phyloP scores from a whole-genome alignment of 1,140 invertebrate genomes.

The Bilobella aurantiaca region DNA sequence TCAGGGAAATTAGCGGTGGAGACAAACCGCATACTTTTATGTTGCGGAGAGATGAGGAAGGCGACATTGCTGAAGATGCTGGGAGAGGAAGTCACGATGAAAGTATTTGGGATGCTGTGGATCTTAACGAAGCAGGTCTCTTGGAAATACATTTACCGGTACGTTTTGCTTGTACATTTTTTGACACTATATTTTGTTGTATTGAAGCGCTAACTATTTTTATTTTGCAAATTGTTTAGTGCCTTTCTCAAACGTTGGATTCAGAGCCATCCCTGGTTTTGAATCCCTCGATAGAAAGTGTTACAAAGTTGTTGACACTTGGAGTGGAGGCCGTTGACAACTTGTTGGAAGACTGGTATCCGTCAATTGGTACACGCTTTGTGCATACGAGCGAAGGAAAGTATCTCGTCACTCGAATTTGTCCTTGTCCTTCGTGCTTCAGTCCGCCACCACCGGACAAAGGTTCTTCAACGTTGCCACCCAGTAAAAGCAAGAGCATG shows the following conservation, averaged over 20 bases:
- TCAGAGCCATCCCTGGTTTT: slow-evolving; percentile 38
- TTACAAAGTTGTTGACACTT: slow-evolving; percentile 75
- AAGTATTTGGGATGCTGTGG: slow-evolving; percentile 70
- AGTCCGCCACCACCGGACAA: slow-evolving; percentile 18
- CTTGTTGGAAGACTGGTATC: slow-evolving; percentile 96
- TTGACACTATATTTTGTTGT: not conserved
- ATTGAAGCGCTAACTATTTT: too few relatives aligned
- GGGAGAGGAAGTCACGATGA: slow-evolving; percentile 42
- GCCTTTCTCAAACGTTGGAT: not conserved
- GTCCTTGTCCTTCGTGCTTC: slow-evolving; percentile 82
- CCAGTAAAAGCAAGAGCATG: slow-evolving; percentile 26
- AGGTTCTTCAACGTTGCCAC: not conserved
- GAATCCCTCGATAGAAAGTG: slow-evolving; percentile 61
- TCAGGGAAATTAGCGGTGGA: slow-evolving; percentile 58
- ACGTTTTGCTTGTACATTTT: slow-evolving; percentile 29
- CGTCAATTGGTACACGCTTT: slow-evolving; percentile 86
- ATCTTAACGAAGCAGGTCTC: slow-evolving; percentile 68
- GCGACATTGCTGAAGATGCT: slow-evolving; percentile 14
- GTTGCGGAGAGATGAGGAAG: slow-evolving; percentile 31
- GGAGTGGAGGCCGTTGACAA: slow-evolving; percentile 96
- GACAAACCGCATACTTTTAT: slow-evolving; percentile 33
- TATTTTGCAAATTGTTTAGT: too few relatives aligned
- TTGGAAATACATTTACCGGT: slow-evolving; percentile 78
- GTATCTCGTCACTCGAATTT: slow-evolving; percentile 84
- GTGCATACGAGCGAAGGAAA: slow-evolving; percentile 94